Evolutionary conservation across 2,797 vertebrate genomes (phyloP).

Genomic region (Dromococcyx pavoninus): DNA sequence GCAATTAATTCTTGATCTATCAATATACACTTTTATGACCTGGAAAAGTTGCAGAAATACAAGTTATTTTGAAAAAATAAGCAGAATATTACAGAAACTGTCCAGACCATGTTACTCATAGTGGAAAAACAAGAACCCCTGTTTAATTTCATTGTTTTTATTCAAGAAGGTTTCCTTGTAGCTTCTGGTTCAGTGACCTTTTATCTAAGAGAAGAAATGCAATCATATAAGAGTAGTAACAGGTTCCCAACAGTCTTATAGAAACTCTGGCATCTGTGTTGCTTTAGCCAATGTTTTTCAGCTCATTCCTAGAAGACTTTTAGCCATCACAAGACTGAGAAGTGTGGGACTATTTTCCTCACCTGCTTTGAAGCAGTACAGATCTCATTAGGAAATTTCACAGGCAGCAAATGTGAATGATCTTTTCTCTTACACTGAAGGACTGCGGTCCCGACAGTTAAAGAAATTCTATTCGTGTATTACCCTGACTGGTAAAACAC

Average conservation of each 20-base stretch:
- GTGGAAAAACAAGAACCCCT: background rate
- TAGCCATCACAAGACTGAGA: background rate
- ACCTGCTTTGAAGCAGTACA: background rate
- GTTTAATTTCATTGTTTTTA: background rate
- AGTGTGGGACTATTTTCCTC: background rate
- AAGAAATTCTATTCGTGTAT: background rate
- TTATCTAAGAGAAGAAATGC: background rate
- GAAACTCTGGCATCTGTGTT: background rate
- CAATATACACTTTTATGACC: background rate
- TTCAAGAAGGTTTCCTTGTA: background rate
- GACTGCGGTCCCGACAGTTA: background rate
- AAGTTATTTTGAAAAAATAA: background rate
- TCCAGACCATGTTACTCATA: background rate
- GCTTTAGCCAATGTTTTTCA: background rate
- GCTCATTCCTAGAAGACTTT: background rate
- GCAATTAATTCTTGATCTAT: background rate
- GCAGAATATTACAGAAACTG: background rate
- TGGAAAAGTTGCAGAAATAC: background rate
- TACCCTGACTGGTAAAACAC: background rate
- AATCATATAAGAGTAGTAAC: background rate
- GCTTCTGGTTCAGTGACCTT: background rate
- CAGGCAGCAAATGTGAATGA: background rate
- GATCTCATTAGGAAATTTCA: background rate
- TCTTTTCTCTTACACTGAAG: background rate
- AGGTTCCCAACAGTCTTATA: background rate